Base-by-base conservation (phyloP, 2,797 vertebrate genomes). In the Sorex maritimensis region DNA sequence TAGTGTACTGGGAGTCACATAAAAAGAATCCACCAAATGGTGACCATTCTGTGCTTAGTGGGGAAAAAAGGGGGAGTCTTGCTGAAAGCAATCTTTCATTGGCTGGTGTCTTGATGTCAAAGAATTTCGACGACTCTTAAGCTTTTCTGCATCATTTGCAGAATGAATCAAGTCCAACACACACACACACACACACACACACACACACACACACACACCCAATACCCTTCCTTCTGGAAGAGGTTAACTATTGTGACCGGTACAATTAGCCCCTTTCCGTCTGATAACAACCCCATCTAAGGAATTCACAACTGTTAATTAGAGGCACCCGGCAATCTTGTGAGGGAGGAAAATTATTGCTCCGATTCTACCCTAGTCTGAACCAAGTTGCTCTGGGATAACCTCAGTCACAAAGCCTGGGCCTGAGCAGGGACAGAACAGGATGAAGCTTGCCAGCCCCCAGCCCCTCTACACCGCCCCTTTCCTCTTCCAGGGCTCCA, bases 221-320 rank as follows among this genome's bases (percentile, higher is more conserved):
- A 81, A 30, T 13, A 46, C 71, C 1, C 30, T 46, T 88, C 86
- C 49, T 94, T 94, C 91, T 94, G 81, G 77, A 96, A 97, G 88
- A 97, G 93, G 95, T 95, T 96, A 97, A 95, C 95, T 94, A 92
- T 96, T 97, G 78, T 96, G 93, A 96, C 88, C 71, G 0, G 68
- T 87, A 96, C 95, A 96, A 96, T 96, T 97, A 97, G 90, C 81
- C 92, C 90, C 86, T 97, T 97, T 96, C 83, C 86, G 95, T 96
- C 82, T 94, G 86, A 96, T 93, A 97, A 96, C 88, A 95, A 88
- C 81, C 88, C 88, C 63, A 95, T 95, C 88, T 91, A 95, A 97
- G 92, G 94, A 96, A 97, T 96, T 96, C 95, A 93, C 93, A 95
- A 87, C 93, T 34, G 1, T 96, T 96, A 96, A 96, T 97, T 96